These are phyloP conservation scores for Melolontha melolontha DNA, from an alignment of 2,888 invertebrate genomes.

Conservation along the genomic window DNA sequence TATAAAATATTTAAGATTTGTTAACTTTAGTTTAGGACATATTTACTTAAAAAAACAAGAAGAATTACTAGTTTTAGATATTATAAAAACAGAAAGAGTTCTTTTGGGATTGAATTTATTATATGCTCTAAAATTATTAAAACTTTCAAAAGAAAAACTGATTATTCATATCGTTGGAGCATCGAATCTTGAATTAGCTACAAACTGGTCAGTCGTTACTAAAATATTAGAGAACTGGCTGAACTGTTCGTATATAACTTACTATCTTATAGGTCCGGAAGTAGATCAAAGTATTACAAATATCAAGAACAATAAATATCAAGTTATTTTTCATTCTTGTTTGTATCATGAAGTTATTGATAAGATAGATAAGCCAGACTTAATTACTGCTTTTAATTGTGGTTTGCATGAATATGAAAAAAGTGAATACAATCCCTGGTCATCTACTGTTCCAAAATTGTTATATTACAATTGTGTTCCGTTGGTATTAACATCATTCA, in stretches of 20 bases:
- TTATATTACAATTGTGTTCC: slow-evolving; percentile 11
- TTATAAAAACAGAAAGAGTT: slow-evolving; percentile 20
- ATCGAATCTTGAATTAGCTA: slow-evolving; percentile 21
- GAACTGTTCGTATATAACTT: slow-evolving; percentile 8
- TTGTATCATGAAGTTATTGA: slow-evolving; percentile 26
- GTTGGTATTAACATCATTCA: slow-evolving; percentile 28
- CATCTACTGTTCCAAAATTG: slow-evolving; percentile 19
- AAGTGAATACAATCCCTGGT: slow-evolving; percentile 8
- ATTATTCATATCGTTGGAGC: slow-evolving; percentile 34
- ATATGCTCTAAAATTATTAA: slow-evolving; percentile 12
- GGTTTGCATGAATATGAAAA: slow-evolving; percentile 26
- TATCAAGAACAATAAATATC: neutral
- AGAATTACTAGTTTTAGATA: slow-evolving; percentile 13
- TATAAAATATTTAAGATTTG: slow-evolving; percentile 10
- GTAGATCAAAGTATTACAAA: neutral
- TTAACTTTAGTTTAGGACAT: neutral
- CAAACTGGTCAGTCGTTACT: slow-evolving; percentile 27
- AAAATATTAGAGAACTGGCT: slow-evolving; percentile 28
- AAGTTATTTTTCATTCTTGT: slow-evolving; percentile 6
- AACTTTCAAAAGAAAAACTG: neutral
- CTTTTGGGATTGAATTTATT: slow-evolving; percentile 22
- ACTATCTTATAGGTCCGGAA: slow-evolving; percentile 34
- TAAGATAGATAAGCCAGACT: slow-evolving; percentile 27
- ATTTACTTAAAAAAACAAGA: slow-evolving; percentile 10
- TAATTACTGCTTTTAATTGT: slow-evolving; percentile 35